Percentiles rank a stretch among this genome's conserved stretches.
These are phyloP conservation scores for Metopia argyrocephala DNA, from an alignment of 2,888 invertebrate genomes.

Conservation along the genomic window DNA sequence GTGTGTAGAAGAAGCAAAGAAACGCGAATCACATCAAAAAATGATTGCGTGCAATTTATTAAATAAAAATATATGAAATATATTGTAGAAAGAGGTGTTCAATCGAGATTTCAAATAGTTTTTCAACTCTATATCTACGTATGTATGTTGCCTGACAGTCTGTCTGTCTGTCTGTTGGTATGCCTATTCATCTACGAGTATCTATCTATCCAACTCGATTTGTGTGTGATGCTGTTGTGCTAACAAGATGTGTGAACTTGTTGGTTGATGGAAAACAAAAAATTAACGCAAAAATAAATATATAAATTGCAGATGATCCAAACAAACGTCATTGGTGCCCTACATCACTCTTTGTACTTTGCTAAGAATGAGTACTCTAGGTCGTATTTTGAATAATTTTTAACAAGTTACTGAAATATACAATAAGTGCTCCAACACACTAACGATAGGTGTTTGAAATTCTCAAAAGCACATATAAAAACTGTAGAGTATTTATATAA, in stretches of 20 bases:
- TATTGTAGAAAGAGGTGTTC: conserved; percentile 50
- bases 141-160: background rate
- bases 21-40: conserved; percentile 59
- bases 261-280: conserved; percentile 64
- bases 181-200: background rate
- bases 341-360: too few species aligned
- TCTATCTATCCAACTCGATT: conserved; percentile 5
- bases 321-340: too few species aligned
- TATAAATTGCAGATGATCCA: too few species aligned
- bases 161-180: background rate
- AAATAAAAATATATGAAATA: conserved; percentile 47
- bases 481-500: too few species aligned
- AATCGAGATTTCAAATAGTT: conserved; percentile 52
- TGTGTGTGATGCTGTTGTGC: conserved; percentile 47
- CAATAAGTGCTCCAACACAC: too few species aligned
- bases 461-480: too few species aligned
- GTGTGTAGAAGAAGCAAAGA: conserved; percentile 6
- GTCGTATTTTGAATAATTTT: too few species aligned
- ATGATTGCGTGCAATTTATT: conserved; percentile 70
- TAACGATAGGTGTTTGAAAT: too few species aligned
- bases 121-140: conserved; percentile 11
- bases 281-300: too few species aligned
- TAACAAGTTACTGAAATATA: too few species aligned
- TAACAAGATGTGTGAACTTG: conserved; percentile 68
- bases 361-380: too few species aligned